Percentiles rank a stretch among this genome's conserved stretches.
Conservation (phyloP, 2,797 vertebrate genomes). For the Mionectes olivaceus region DNA sequence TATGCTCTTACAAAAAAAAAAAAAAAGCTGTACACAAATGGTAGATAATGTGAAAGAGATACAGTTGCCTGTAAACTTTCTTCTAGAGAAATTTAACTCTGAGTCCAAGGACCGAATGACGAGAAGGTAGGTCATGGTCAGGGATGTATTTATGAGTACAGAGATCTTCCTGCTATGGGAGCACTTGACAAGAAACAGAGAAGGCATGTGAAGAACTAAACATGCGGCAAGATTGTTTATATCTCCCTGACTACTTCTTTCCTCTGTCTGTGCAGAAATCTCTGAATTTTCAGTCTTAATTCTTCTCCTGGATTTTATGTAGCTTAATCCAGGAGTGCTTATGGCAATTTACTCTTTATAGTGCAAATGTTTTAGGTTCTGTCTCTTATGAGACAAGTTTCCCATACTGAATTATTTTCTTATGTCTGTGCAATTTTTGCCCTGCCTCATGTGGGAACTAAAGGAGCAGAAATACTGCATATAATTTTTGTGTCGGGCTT, state of each 20-base stretch:
- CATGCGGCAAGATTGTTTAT: neutral
- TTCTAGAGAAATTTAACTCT: neutral
- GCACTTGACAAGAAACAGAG: slow-evolving; percentile 37
- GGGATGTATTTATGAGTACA: neutral
- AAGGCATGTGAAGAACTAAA: neutral
- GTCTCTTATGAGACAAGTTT: neutral
- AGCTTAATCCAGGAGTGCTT: neutral
- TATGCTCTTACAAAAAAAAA: neutral
- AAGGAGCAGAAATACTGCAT: neutral
- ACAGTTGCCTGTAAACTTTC: neutral
- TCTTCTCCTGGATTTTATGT: neutral
- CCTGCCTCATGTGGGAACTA: neutral
- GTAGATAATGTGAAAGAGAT: neutral
- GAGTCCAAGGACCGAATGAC: neutral
- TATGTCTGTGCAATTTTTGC: neutral
- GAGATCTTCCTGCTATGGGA: neutral
- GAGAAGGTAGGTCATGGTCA: neutral
- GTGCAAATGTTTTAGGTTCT: neutral
- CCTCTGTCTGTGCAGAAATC: neutral
- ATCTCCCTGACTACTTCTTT: neutral
- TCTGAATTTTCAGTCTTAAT: neutral
- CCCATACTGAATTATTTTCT: neutral
- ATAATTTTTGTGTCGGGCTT: neutral
- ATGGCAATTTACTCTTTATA: neutral
- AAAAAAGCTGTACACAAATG: neutral